Conservation (phyloP, 2,113 vertebrate species). For the Sprattus sprattus region DNA sequence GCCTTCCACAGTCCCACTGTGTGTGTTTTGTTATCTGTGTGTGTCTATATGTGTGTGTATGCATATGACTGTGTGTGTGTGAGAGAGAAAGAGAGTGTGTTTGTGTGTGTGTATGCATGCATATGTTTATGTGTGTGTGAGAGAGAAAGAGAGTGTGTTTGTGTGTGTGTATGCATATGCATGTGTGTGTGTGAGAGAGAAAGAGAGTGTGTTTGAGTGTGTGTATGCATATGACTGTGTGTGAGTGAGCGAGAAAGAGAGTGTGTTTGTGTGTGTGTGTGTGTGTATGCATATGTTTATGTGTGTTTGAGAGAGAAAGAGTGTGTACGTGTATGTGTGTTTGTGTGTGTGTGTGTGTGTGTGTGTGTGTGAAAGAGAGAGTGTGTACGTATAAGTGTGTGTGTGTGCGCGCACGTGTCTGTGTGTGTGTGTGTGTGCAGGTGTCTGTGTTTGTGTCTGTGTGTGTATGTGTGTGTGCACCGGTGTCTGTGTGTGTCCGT, state of each 20-base stretch:
- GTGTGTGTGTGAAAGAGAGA: too few species aligned
- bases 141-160: too few species aligned
- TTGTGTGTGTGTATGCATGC: slow-evolving; percentile 2
- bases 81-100: background rate
- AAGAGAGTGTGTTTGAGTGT: too few species aligned
- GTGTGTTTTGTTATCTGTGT: background rate
- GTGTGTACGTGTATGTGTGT: too few species aligned
- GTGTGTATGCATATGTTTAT: too few species aligned
- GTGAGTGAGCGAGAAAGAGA: background rate
- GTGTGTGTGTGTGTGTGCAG: background rate
- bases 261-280: background rate
- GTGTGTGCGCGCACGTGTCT: too few species aligned
- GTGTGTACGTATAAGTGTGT: too few species aligned
- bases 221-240: background rate
- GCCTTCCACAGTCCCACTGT: background rate
- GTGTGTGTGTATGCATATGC: too few species aligned
- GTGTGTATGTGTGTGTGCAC: background rate
- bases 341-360: too few species aligned
- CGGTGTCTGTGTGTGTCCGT: background rate
- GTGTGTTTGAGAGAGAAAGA: too few species aligned
- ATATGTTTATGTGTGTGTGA: background rate
- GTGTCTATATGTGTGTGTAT: background rate
- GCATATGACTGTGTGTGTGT: background rate
- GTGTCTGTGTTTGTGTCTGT: background rate
- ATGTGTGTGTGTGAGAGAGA: too few species aligned